Conservation (phyloP, 2,888 invertebrate species). For the Lithodes maja region DNA sequence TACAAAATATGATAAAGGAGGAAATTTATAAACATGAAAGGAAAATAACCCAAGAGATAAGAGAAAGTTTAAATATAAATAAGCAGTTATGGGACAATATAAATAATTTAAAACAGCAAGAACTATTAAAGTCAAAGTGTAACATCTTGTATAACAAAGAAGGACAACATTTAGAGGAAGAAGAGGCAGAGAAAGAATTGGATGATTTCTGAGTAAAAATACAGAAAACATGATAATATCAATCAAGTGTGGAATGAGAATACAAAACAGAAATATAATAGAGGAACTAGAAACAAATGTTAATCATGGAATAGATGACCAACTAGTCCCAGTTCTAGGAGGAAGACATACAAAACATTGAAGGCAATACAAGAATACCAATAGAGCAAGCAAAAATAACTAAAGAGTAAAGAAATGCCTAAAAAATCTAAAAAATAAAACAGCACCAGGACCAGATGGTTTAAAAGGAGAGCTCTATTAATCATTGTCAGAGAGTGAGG, state of each 20-base stretch:
- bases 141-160: background rate
- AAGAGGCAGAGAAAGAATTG: background rate
- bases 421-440: background rate
- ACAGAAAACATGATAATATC: background rate
- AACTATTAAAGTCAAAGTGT: background rate
- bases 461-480: background rate
- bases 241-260: constrained; percentile 1
- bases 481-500: background rate
- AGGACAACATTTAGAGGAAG: background rate
- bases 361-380: background rate
- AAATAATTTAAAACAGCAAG: background rate
- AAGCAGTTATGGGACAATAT: constrained; percentile 1
- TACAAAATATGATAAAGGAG: background rate
- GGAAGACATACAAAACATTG: background rate
- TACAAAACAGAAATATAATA: constrained; percentile 4
- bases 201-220: background rate
- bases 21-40: constrained; percentile 4
- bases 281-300: background rate
- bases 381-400: background rate
- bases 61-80: background rate
- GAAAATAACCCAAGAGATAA: constrained; percentile 19
- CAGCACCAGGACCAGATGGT: background rate
- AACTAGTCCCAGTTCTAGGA: background rate
- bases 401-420: background rate
- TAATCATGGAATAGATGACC: background rate